Base-by-base conservation (phyloP, 1,140 invertebrate genomes). In the Trachelipus rathkii region DNA sequence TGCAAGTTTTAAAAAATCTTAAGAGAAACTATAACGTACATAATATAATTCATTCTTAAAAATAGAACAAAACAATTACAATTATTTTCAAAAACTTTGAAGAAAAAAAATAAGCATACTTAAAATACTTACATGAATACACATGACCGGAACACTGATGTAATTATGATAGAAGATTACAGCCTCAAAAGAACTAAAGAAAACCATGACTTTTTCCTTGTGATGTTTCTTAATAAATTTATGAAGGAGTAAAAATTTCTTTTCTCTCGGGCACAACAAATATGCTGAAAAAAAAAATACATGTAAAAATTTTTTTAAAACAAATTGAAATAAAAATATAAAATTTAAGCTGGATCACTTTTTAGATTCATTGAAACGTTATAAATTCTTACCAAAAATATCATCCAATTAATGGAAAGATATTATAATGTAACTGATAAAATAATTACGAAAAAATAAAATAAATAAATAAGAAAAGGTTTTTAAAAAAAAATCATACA, bases 151-250 rank as follows among this genome's bases (percentile, higher is more conserved):
- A 53, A 99, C 84, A 87, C 99, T 97, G 74, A 99, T 98, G 83
- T 98, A 99, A 87, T 99, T 99, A 44, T 95, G 89, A 85, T 99
- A 94, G 85, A 91, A 99, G 86, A 99, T 98, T 3, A 99, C 98
- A 72, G 96, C 94, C 91, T 98, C 93, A 85, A 97, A 99, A 0
- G 96, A 97, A 78, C 95, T 98, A 83, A 99, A 95, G 86, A 99
- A 99, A 0, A 99, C 97, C 97, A 99, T 99, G 0, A 98, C 90
- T 87, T 99, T 99, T 88, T 97, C 98, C 85, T 94, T 95, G 23
- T 91, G 88, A 85, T 99, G 99, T 86, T 96, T 98, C 85, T 98
- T 98, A 3, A 99, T 86, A 85, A 99, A 99, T 79, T 97, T 98
- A 83, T 98, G 99, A n/a, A 99, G 87, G n/a, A 99, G 89, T 33